These are phyloP conservation scores for Garra rufa DNA, from an alignment of 2,113 vertebrate genomes.

Conservation along the genomic window DNA sequence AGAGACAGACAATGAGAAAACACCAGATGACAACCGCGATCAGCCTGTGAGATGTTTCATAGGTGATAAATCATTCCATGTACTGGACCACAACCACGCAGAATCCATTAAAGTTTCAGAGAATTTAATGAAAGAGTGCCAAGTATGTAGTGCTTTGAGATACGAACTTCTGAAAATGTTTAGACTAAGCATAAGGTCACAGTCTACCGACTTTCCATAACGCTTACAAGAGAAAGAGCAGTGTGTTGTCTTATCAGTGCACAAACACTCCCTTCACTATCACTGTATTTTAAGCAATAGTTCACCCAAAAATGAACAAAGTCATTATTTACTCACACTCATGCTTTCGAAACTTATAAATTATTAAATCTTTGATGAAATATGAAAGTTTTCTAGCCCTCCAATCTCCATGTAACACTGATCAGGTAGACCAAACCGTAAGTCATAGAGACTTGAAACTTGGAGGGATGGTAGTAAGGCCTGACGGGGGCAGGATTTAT, in stretches of 20 bases:
- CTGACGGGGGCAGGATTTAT: no score
- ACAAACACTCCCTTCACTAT: not conserved
- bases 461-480: no score
- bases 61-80: not conserved
- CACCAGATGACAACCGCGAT: not conserved
- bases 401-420: no score
- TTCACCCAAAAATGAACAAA: not conserved
- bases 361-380: no score
- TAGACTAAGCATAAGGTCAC: constrained; percentile 16
- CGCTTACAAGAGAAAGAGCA: constrained; percentile 4
- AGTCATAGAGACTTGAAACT: no score
- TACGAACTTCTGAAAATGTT: not conserved
- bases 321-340: not conserved
- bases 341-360: not conserved
- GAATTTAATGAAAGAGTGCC: not conserved
- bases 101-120: not conserved
- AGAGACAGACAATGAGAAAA: constrained; percentile 3
- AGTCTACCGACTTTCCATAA: constrained; percentile 16
- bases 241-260: not conserved
- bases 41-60: not conserved
- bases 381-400: no score
- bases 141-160: not conserved
- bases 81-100: not conserved
- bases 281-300: constrained; percentile 1
- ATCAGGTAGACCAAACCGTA: no score